Conservation (phyloP, 2,888 invertebrate species). For the Latrodectus hesperus region DNA sequence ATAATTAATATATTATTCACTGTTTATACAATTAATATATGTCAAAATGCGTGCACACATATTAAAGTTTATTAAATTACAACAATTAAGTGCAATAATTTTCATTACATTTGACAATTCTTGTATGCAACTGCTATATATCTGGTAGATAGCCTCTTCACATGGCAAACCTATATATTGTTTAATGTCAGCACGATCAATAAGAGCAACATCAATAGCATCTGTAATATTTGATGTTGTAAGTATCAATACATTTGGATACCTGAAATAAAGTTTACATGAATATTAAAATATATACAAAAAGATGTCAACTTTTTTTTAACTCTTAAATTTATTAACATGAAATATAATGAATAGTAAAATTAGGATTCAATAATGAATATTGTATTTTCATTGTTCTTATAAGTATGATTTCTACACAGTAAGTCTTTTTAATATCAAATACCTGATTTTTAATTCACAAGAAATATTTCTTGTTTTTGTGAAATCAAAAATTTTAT, state of each 20-base stretch:
- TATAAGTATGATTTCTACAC: no score
- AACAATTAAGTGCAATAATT: neutral
- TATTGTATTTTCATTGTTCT: no score
- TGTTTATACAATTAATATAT: neutral
- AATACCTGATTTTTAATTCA: neutral
- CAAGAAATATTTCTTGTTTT: neutral
- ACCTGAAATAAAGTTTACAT: slow-evolving; percentile 75
- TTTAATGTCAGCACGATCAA: slow-evolving; percentile 96
- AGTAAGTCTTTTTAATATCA: no score
- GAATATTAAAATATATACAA: no score
- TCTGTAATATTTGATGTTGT: slow-evolving; percentile 96
- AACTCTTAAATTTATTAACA: no score
- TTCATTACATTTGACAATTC: slow-evolving; percentile 85
- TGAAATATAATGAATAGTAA: no score
- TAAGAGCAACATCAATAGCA: slow-evolving; percentile 94
- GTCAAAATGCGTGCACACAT: neutral
- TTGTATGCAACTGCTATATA: slow-evolving; percentile 86
- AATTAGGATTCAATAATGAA: no score
- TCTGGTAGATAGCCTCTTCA: slow-evolving; percentile 85
- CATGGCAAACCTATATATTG: slow-evolving; percentile 90
- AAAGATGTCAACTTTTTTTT: no score
- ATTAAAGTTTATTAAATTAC: neutral
- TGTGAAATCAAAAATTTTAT: neutral
- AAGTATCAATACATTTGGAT: slow-evolving; percentile 92
- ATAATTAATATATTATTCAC: neutral